Evolutionary conservation across 2,797 vertebrate genomes (phyloP), one percentile per base, ranked within the genome.

Genomic region (Graptemys geographica): DNA sequence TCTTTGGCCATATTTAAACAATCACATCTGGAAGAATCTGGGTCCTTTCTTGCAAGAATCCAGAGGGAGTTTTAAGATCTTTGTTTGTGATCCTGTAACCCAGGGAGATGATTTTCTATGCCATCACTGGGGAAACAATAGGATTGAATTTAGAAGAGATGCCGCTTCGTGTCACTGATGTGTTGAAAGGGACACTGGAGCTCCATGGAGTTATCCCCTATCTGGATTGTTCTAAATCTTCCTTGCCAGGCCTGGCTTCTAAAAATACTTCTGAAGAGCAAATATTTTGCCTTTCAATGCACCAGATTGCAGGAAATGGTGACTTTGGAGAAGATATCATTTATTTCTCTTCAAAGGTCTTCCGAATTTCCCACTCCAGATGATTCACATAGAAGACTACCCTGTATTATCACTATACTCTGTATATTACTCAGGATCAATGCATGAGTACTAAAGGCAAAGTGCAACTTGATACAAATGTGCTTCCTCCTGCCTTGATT

Each of bases 41-140:
- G 23, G 25, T 8, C 95, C 94, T 96, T 96, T 92, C 88, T 95
- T 86, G 78, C 96, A 85, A 96, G 96, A 96, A 79, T 28, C 74
- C 56, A 79, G 59, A 44, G 74, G 90, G 31, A 18, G 15, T 13
- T 52, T 49, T 47, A 44, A n/a, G 27, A 41, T 37, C n/a, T 81
- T 52, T 49, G 80, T 37, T 83, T 51, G 27, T 53, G 59, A 37
- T 44, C 49, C 47, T 53, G 80, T 53, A 65, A 69, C 51, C 41
- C 11, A 37, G 33, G 44, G 57, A 31, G 11, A n/a, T 19, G 11
- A 62, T 87, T 23, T 49, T 51, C 69, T 69, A 37, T n/a, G 18
- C 8, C n/a, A 65, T 9, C 16, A n/a, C 62, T n/a, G 33, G 16
- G 16, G 59, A 65, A 65, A n/a, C 8, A 33, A 65, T n/a, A n/a